These are phyloP conservation scores for Acromyrmex echinatior DNA, from an alignment of 1,140 invertebrate species.

Conservation along the genomic window DNA sequence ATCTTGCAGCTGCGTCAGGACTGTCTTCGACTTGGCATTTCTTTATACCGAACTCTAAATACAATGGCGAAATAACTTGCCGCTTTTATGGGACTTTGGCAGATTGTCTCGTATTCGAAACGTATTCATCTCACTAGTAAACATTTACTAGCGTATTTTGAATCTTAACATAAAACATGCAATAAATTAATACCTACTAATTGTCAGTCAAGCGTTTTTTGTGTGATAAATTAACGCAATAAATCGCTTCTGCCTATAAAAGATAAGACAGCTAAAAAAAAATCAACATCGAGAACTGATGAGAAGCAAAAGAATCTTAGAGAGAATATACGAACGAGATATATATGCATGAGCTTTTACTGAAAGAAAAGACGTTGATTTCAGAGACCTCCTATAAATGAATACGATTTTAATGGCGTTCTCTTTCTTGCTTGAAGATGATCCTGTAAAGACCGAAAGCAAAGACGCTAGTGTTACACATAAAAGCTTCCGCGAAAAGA, in stretches of 20 bases:
- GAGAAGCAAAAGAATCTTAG: not conserved
- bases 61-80: slow-evolving; percentile 54
- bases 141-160: slow-evolving; percentile 16
- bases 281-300: not conserved
- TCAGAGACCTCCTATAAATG: slow-evolving; percentile 62
- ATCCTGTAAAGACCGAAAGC: not conserved
- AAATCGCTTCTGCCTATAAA: not conserved
- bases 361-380: slow-evolving; percentile 37
- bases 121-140: not conserved
- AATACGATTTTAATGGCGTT: slow-evolving; percentile 69
- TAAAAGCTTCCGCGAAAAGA: not conserved
- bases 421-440: not conserved
- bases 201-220: not conserved
- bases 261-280: not conserved
- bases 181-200: slow-evolving; percentile 9
- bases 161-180: not conserved
- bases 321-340: not conserved
- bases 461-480: not conserved
- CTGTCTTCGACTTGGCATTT: slow-evolving; percentile 36
- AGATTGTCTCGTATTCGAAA: slow-evolving; percentile 35
- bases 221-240: slow-evolving; percentile 14
- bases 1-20: slow-evolving; percentile 14
- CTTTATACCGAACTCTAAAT: slow-evolving; percentile 37
- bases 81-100: slow-evolving; percentile 13
- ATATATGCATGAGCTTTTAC: not conserved